Conservation (phyloP, 2,797 vertebrate species). For the Tadarida brasiliensis region DNA sequence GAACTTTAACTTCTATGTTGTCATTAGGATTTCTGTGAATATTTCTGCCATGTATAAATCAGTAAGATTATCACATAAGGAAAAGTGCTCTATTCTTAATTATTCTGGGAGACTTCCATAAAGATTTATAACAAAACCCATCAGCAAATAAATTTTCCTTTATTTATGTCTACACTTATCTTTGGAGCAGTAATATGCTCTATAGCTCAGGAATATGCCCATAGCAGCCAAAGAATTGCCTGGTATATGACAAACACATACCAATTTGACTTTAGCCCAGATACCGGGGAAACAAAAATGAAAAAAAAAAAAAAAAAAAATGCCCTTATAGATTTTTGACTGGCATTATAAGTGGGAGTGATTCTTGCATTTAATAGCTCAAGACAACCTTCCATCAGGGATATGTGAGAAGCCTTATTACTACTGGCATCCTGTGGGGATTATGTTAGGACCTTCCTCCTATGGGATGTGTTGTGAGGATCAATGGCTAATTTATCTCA, state of each 20-base stretch:
- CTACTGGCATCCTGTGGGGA: background rate
- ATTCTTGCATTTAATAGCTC: background rate
- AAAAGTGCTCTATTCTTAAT: background rate
- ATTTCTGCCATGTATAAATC: background rate
- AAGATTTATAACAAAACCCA: background rate
- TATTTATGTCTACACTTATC: background rate
- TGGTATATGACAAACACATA: background rate
- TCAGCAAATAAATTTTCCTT: background rate
- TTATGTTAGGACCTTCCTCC: background rate
- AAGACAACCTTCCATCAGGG: background rate
- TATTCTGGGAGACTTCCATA: background rate
- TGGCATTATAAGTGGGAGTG: background rate
- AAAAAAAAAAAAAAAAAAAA: background rate
- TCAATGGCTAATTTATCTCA: background rate
- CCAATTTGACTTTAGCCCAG: background rate
- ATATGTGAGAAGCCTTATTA: background rate
- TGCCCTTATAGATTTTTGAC: background rate
- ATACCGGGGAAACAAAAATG: background rate
- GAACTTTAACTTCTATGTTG: background rate
- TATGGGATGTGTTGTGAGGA: background rate
- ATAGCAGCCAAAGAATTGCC: background rate
- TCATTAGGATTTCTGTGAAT: background rate
- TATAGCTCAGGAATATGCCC: background rate
- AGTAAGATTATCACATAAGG: background rate
- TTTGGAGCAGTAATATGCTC: no score